Percentiles rank a stretch among this genome's conserved stretches.
Conservation (phyloP, 2,113 vertebrate species). For the Corythoichthys intestinalis region DNA sequence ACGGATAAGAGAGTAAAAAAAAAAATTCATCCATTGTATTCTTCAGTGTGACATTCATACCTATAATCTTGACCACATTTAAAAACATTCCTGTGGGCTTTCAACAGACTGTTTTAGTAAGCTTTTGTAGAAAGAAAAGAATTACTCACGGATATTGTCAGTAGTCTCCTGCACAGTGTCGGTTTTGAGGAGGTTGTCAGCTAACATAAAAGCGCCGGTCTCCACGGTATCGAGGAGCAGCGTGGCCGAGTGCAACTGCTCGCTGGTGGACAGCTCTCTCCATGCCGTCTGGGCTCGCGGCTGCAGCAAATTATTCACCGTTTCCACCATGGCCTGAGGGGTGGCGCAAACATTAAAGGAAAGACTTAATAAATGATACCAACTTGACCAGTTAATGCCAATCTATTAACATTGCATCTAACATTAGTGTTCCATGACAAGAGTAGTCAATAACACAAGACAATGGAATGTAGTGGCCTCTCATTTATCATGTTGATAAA, state of each 20-base stretch:
- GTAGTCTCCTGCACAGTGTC: constrained; percentile 94
- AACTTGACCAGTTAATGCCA: constrained; percentile 22
- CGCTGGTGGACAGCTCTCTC: constrained; percentile 85
- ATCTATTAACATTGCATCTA: constrained; percentile 21
- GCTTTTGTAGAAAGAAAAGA: neutral
- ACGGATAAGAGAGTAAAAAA: neutral
- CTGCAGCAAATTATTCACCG: constrained; percentile 95
- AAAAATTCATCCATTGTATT: neutral
- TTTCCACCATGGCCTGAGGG: constrained; percentile 94
- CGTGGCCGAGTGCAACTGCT: constrained; percentile 93
- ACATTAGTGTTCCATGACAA: constrained; percentile 16
- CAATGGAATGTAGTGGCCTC: constrained; percentile 25
- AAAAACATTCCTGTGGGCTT: constrained; percentile 27
- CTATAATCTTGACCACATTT: neutral
- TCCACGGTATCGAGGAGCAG: constrained; percentile 94
- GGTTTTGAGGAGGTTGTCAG: constrained; percentile 97
- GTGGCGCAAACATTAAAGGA: constrained; percentile 23
- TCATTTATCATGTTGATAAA: constrained; percentile 50
- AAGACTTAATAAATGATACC: constrained; percentile 24
- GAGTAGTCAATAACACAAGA: constrained; percentile 34
- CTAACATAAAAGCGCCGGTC: constrained; percentile 94
- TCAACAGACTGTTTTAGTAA: constrained; percentile 1
- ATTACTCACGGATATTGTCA: constrained; percentile 93
- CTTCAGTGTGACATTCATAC: neutral
- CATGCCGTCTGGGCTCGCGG: constrained; percentile 87